phyloP scores from a whole-genome alignment of 2,113 vertebrate species.

The Lanius collurio region DNA sequence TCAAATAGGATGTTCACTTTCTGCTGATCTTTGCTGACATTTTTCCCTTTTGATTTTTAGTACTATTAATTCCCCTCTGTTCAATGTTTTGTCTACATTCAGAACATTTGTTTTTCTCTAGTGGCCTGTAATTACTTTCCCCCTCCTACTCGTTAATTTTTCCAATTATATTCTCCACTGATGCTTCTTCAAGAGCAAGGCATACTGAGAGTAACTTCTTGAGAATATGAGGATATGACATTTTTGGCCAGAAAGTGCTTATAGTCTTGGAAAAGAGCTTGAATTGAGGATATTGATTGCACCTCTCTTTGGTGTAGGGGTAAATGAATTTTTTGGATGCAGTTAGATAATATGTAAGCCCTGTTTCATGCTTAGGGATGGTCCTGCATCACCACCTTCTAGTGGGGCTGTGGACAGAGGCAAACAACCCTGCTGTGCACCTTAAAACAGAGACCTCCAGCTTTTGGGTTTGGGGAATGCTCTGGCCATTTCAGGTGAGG shows the following conservation, averaged over 20 bases:
- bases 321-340: neutral
- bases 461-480: neutral
- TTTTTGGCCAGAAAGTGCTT: neutral
- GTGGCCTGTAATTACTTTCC: slow-evolving; percentile 11
- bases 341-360: neutral
- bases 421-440: neutral
- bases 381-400: neutral
- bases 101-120: slow-evolving; percentile 27
- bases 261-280: neutral
- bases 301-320: neutral
- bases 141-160: slow-evolving; percentile 1
- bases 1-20: slow-evolving; percentile 41
- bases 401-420: fast-evolving
- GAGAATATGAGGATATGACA: neutral
- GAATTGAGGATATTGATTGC: neutral
- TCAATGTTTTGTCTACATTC: slow-evolving; percentile 54
- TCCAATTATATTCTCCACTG: neutral
- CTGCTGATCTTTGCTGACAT: slow-evolving; percentile 24
- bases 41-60: slow-evolving; percentile 14
- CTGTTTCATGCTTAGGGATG: neutral
- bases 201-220: neutral
- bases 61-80: slow-evolving; percentile 28
- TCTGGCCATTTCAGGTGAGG: neutral
- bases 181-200: neutral
- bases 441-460: neutral